phyloP scores from a whole-genome alignment of 2,113 vertebrate species.

The Equus quagga region DNA sequence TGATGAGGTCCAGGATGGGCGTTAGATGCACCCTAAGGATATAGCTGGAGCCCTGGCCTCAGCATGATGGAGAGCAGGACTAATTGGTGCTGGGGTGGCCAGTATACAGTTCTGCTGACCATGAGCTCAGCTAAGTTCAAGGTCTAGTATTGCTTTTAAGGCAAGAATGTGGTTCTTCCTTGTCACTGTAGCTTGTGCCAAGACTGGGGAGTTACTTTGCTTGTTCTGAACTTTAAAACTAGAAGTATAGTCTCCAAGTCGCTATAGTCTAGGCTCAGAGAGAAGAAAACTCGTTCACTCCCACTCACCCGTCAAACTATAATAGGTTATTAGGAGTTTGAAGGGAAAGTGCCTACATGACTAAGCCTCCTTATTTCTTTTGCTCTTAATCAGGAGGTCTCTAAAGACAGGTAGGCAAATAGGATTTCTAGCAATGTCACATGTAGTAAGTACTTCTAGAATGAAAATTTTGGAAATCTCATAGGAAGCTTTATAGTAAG shows the following conservation, averaged over 20 bases:
- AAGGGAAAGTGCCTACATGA: background rate
- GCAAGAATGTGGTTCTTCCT: background rate
- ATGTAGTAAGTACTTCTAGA: background rate
- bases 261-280: background rate
- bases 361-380: background rate
- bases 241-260: background rate
- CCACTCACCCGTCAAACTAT: background rate
- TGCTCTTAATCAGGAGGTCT: background rate
- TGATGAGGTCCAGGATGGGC: background rate
- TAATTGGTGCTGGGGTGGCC: background rate
- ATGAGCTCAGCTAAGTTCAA: background rate
- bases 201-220: background rate
- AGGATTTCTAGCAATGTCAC: slow-evolving; percentile 2
- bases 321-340: background rate
- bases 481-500: background rate
- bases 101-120: background rate
- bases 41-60: background rate
- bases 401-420: background rate
- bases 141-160: background rate
- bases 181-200: background rate
- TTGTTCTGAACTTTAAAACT: background rate
- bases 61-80: background rate
- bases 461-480: background rate
- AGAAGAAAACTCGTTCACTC: background rate
- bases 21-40: background rate